Evolutionary conservation across 2,113 vertebrate species (phyloP).

Genomic region (Tretioscincus oriximinensis): DNA sequence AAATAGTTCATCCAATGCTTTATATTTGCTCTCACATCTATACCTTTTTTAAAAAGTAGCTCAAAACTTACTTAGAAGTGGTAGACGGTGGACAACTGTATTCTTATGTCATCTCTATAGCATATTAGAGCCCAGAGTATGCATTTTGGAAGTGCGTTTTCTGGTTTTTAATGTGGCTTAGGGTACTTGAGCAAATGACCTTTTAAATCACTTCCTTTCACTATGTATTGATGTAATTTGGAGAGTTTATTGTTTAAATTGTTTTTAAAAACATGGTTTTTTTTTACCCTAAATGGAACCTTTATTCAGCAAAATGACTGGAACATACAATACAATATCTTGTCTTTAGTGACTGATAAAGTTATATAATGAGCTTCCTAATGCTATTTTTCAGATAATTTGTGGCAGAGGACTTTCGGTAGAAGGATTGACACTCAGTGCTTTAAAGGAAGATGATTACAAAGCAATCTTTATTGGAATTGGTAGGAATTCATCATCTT

Average conservation of each 20-base stretch:
- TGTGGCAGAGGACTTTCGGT: slow-evolving; percentile 80
- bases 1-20: background rate
- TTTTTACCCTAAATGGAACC: background rate
- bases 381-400: slow-evolving; percentile 76
- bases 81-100: no score
- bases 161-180: no score
- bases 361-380: slow-evolving; percentile 25
- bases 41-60: no score
- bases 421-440: slow-evolving; percentile 79
- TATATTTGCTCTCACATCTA: no score
- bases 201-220: no score
- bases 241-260: no score
- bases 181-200: no score
- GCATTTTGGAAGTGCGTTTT: no score
- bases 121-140: no score
- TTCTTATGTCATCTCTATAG: no score
- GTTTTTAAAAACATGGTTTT: background rate
- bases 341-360: slow-evolving; percentile 13
- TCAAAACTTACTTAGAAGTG: no score
- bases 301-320: background rate
- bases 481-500: slow-evolving; percentile 74
- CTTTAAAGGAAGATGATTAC: slow-evolving; percentile 83
- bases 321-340: background rate
- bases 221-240: no score
- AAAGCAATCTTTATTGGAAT: slow-evolving; percentile 87